A percentile compares a stretch with the other conserved stretches of the same genome.
Evolutionary conservation across 1,140 invertebrate species (phyloP).

Genomic region (Anastrepha ludens): DNA sequence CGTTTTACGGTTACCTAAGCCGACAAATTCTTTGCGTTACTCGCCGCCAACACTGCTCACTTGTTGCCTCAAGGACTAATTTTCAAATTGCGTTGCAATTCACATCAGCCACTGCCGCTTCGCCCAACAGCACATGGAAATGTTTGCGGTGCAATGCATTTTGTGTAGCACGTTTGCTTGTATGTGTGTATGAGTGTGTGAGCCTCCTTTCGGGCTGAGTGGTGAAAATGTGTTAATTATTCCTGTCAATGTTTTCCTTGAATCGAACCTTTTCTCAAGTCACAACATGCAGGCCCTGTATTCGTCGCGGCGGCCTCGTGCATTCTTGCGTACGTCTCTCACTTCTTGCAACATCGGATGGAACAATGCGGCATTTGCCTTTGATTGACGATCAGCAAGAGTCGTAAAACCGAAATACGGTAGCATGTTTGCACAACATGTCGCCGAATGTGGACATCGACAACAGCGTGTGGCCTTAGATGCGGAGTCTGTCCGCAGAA

Average conservation of each 20-base stretch:
- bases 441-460: constrained; percentile 58
- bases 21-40: background rate
- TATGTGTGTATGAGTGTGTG: background rate
- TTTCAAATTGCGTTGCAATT: constrained; percentile 36
- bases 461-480: background rate
- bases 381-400: constrained; percentile 34
- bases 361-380: constrained; percentile 48
- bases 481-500: background rate
- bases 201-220: background rate
- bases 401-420: constrained; percentile 57
- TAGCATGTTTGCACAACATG: constrained; percentile 61
- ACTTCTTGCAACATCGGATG: constrained; percentile 14
- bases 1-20: too few species aligned
- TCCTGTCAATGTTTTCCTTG: constrained; percentile 57
- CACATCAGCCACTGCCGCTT: background rate
- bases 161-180: background rate
- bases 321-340: background rate
- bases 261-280: constrained; percentile 57
- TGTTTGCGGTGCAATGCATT: background rate
- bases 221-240: constrained; percentile 57
- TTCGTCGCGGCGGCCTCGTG: background rate
- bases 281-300: constrained; percentile 1
- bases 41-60: too few species aligned
- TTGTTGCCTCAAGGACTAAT: constrained; percentile 53
- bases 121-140: background rate